Percentiles rank a stretch among this genome's conserved stretches.
phyloP scores from a whole-genome alignment of 2,888 invertebrate genomes.

The Stegana nigrithorax region DNA sequence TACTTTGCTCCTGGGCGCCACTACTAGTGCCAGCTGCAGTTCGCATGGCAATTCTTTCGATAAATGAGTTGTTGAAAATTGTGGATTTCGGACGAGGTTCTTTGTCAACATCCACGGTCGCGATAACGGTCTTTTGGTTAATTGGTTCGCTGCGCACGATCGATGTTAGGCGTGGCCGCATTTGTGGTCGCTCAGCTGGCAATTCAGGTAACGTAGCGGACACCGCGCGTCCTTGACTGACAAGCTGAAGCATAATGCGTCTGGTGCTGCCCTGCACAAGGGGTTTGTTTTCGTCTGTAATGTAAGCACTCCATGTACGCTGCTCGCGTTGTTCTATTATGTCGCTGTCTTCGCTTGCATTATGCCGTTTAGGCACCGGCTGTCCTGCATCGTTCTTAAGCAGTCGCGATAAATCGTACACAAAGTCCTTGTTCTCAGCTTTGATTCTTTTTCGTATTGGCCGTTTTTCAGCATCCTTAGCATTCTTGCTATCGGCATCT shows the following conservation, averaged over 20 bases:
- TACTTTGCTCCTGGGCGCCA: constrained; percentile 39
- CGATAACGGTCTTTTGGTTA: constrained; percentile 35
- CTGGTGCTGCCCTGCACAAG: constrained; percentile 58
- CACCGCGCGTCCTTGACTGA: constrained; percentile 59
- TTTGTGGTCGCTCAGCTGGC: constrained; percentile 64
- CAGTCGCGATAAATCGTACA: constrained; percentile 76
- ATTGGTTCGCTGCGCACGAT: constrained; percentile 42
- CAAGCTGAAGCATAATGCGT: constrained; percentile 50
- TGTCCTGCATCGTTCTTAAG: constrained; percentile 64
- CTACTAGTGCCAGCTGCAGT: constrained; percentile 44
- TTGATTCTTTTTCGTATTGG: constrained; percentile 77
- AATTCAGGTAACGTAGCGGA: constrained; percentile 64
- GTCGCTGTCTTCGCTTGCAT: constrained; percentile 25
- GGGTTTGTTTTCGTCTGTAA: constrained; percentile 45
- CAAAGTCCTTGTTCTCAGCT: constrained; percentile 77
- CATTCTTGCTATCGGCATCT: neutral
- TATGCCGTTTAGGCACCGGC: constrained; percentile 47
- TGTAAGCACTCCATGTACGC: constrained; percentile 25
- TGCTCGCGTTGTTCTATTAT: neutral
- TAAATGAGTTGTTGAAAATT: constrained; percentile 52
- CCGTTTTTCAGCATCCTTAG: constrained; percentile 59
- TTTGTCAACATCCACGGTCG: constrained; percentile 43
- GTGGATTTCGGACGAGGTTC: constrained; percentile 15
- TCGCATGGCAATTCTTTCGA: constrained; percentile 63
- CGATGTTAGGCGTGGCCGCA: constrained; percentile 58